These are phyloP conservation scores for Clupea harengus DNA, from an alignment of 2,113 vertebrate genomes.

Conservation along the genomic window DNA sequence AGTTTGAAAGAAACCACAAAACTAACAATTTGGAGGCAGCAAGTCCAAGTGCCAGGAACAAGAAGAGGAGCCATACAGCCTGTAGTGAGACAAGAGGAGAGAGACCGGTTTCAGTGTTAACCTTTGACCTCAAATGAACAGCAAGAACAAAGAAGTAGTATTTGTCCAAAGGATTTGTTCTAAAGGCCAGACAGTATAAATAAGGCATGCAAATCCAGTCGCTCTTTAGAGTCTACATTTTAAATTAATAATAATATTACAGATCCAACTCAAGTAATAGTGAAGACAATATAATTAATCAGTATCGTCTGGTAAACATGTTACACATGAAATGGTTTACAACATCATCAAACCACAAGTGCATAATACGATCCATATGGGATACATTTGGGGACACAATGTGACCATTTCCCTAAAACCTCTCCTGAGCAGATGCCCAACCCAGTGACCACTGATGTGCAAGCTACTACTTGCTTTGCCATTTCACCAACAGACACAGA, in stretches of 20 bases:
- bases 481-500: not conserved
- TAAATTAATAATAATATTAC: not conserved
- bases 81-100: constrained; percentile 32
- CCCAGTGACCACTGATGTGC: too few relatives aligned
- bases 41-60: constrained; percentile 77
- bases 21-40: constrained; percentile 84
- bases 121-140: not conserved
- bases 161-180: not conserved
- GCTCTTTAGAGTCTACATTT: not conserved
- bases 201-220: not conserved
- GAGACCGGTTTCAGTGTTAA: not conserved
- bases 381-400: not conserved
- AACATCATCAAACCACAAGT: not conserved
- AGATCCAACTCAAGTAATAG: not conserved
- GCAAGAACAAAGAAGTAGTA: not conserved
- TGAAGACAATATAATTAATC: not conserved
- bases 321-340: not conserved
- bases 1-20: not conserved
- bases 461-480: too few relatives aligned
- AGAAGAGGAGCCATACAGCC: constrained; percentile 78
- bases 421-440: not conserved
- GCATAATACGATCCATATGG: not conserved
- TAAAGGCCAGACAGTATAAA: not conserved
- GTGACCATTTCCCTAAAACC: not conserved
- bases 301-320: not conserved